These are phyloP conservation scores for Tupaia tana DNA, from an alignment of 2,113 vertebrate genomes.

Conservation along the genomic window DNA sequence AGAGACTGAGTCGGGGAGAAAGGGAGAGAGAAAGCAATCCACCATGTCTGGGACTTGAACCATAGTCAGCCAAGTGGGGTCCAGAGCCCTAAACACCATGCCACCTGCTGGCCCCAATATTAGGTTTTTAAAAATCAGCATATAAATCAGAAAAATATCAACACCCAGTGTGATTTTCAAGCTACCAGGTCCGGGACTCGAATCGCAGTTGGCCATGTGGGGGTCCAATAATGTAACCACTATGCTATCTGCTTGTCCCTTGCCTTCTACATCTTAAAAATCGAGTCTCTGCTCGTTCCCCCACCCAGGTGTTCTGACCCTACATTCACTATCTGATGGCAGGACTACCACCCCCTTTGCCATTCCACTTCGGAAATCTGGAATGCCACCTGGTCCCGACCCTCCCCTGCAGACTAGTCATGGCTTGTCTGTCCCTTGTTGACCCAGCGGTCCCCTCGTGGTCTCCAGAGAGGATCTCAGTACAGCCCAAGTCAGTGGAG, in stretches of 20 bases:
- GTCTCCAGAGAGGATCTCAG: neutral
- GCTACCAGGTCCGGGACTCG: no score
- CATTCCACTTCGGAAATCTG: neutral
- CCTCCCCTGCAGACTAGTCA: neutral
- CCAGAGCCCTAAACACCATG: no score
- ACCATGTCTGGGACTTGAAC: no score
- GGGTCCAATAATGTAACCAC: no score
- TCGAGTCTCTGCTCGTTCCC: neutral
- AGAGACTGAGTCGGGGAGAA: no score
- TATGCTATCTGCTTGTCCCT: no score
- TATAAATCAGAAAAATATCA: neutral
- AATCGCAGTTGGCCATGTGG: no score
- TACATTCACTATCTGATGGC: no score
- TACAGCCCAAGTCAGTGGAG: neutral
- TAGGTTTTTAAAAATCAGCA: neutral
- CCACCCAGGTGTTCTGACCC: neutral
- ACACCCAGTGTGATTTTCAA: no score
- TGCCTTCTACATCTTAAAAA: neutral
- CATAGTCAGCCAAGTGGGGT: no score
- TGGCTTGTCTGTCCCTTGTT: neutral
- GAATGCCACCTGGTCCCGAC: neutral
- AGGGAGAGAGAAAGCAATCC: no score
- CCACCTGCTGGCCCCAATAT: no score
- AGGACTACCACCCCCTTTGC: neutral
- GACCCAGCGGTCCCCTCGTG: fast-evolving